Percentiles rank a stretch among this genome's conserved stretches.
Conservation (phyloP, 2,888 invertebrate genomes). For the Halictus quadricinctus region DNA sequence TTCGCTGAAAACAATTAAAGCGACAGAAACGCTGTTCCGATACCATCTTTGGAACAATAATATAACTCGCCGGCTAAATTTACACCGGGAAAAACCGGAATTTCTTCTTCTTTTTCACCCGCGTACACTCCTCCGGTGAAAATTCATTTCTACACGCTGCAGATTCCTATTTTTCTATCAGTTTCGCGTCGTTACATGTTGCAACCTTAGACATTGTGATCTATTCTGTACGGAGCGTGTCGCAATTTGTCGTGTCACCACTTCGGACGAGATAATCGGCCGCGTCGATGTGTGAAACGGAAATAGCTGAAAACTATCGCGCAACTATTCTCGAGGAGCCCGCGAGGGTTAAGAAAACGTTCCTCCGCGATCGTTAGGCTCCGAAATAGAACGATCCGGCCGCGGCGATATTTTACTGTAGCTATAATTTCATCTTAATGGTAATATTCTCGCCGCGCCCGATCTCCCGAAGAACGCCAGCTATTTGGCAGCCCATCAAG, state of each 20-base stretch:
- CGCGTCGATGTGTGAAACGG: background rate
- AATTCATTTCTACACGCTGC: background rate
- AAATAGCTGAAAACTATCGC: background rate
- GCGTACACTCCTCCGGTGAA: background rate
- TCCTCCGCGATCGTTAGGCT: background rate
- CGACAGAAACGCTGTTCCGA: background rate
- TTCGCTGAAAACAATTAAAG: background rate
- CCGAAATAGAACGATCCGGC: background rate
- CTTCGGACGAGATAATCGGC: background rate
- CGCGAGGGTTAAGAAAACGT: background rate
- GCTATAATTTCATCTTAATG: conserved; percentile 5
- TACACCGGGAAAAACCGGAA: background rate
- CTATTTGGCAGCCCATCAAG: conserved; percentile 9
- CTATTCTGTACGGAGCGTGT: background rate
- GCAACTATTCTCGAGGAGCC: background rate
- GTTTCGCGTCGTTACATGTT: background rate
- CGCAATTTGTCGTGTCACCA: background rate
- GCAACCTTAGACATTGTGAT: background rate
- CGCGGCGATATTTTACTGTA: background rate
- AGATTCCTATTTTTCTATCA: background rate
- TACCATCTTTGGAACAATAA: background rate
- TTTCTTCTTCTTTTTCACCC: background rate
- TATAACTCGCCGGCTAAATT: background rate
- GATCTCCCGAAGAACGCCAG: background rate
- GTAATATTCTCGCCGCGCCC: background rate